Conservation (phyloP, 2,797 vertebrate genomes). For the Pangasius sanitwongsei region DNA sequence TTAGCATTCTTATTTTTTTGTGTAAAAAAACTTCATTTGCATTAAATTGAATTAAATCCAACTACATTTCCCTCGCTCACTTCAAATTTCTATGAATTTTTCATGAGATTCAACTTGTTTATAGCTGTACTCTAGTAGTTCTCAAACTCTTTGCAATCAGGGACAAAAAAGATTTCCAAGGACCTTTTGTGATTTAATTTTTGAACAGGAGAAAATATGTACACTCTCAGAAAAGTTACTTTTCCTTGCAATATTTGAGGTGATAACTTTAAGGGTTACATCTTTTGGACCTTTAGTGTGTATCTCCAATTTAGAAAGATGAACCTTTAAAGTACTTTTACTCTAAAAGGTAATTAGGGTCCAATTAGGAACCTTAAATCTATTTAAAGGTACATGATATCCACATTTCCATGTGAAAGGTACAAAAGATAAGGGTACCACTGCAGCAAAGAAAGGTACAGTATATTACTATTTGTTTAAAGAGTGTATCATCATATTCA, state of each 20-base stretch:
- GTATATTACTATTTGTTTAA: not conserved
- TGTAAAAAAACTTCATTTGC: not conserved
- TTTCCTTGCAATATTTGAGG: not conserved
- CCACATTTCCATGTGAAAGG: not conserved
- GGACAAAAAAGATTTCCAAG: not conserved
- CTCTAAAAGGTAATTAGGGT: not conserved
- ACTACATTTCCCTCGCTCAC: not conserved
- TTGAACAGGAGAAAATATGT: not conserved
- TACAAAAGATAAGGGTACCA: not conserved
- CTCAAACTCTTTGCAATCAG: not conserved
- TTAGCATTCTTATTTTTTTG: not conserved
- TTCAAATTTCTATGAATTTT: not conserved
- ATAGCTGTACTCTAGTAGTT: not conserved
- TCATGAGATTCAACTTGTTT: not conserved
- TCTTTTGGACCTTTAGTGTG: not conserved
- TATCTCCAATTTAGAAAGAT: not conserved
- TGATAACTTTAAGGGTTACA: not conserved
- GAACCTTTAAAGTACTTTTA: not conserved
- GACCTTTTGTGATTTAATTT: not conserved
- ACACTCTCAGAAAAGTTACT: not conserved
- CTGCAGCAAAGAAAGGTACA: not conserved
- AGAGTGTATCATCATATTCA: not conserved
- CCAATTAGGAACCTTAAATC: not conserved
- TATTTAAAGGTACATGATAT: not conserved
- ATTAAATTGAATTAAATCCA: not conserved